These are phyloP conservation scores for Drosophila rufa DNA, from an alignment of 1,140 invertebrate species.

Conservation along the genomic window DNA sequence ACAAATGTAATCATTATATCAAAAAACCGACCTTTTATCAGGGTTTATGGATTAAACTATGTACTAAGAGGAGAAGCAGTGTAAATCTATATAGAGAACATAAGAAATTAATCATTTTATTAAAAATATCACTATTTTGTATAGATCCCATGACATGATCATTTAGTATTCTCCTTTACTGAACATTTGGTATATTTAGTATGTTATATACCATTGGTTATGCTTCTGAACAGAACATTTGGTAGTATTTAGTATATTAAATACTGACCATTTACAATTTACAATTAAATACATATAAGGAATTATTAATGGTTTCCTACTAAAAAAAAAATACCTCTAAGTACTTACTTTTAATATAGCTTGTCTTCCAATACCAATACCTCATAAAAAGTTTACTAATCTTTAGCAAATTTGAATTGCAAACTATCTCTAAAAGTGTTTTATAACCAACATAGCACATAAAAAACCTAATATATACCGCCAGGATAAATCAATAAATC, in stretches of 20 bases:
- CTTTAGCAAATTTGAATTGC: background rate
- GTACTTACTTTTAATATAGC: too few relatives aligned
- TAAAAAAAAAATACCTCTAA: too few relatives aligned
- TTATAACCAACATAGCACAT: background rate
- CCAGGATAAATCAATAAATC: conserved; percentile 24
- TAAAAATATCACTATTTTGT: background rate
- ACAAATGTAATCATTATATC: background rate
- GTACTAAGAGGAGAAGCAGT: background rate
- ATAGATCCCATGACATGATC: too few relatives aligned
- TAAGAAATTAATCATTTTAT: background rate
- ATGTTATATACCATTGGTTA: too few relatives aligned
- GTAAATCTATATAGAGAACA: background rate
- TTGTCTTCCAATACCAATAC: background rate
- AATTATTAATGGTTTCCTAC: too few relatives aligned
- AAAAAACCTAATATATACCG: background rate
- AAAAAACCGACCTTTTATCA: too few relatives aligned
- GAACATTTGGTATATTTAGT: background rate
- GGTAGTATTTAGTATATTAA: too few relatives aligned
- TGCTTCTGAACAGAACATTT: too few relatives aligned
- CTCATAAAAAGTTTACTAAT: background rate
- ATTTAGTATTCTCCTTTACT: too few relatives aligned
- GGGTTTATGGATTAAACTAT: background rate
- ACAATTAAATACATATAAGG: too few relatives aligned
- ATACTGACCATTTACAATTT: too few relatives aligned
- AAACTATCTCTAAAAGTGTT: background rate